Evolutionary conservation across 2,113 vertebrate genomes (phyloP).

Genomic region (Colaptes auratus): DNA sequence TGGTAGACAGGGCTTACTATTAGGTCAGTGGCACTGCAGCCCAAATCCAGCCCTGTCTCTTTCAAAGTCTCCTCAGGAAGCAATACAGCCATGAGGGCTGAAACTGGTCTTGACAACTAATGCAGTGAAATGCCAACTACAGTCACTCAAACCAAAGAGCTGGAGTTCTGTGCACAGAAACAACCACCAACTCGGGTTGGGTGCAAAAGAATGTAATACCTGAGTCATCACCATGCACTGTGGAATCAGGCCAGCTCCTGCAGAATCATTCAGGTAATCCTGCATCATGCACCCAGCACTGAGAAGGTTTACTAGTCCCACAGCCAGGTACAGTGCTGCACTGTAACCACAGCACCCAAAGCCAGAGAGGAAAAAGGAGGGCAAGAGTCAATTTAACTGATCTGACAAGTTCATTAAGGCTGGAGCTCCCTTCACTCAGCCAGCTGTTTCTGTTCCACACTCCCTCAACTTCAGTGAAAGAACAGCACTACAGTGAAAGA

Average conservation of each 20-base stretch:
- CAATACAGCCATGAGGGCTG: not conserved
- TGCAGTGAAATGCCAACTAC: not conserved
- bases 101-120: not conserved
- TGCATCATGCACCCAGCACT: accelerated
- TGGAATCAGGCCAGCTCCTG: not conserved
- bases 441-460: not conserved
- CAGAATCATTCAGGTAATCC: not conserved
- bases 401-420: not conserved
- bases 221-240: not conserved
- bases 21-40: not conserved
- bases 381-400: not conserved
- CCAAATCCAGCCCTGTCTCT: not conserved
- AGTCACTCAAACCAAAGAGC: not conserved
- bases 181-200: not conserved
- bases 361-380: not conserved
- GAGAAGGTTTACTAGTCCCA: not conserved
- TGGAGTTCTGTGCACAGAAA: not conserved
- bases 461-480: not conserved
- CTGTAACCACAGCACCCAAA: not conserved
- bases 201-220: not conserved
- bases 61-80: not conserved
- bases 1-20: not conserved
- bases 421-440: not conserved
- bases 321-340: not conserved
- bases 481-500: not conserved